Evolutionary conservation across 2,888 invertebrate species (phyloP), one percentile per base, ranked within the genome.

Genomic region (Phlogophora meticulosa): DNA sequence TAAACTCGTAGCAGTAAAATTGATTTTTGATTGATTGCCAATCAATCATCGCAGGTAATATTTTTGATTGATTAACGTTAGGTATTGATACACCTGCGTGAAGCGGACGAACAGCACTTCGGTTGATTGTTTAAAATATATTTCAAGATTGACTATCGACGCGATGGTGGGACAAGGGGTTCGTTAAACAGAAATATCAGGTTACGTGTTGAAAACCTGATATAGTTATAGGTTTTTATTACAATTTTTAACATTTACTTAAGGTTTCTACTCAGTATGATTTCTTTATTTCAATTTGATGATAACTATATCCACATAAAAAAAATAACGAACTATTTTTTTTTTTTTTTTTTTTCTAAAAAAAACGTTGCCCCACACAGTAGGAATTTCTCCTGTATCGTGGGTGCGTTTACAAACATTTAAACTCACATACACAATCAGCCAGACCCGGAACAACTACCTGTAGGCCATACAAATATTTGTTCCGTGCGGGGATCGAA

Each of bases 21-120:
- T 32, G 64, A 36, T 63, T 72, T 62, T 36, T 49, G 56, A 49
- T 75, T 57, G 68, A 68, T 73, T 68, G 73, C 42, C 73, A 73
- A 68, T 72, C 73, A 68, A 72, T 68, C 73, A 51, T 64, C 36
- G 42, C 10, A 13, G 22, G 42, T 17, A 64, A 72, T 72, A 64
- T 43, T 72, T 42, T 68, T 68, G 65, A 68, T 68, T 72, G 67
- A 72, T 64, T 49, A 72, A 43, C 49, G 36, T 38, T 64, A n/a
- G n/a, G n/a, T n/a, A 68, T 32, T 72, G 49, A 11, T 68, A 72
- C 73, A 68, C 49, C 65, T 64, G 65, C 49, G 65, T 36, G 49
- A 24, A 65, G n/a, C 32, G 22, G 22, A 22, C 28, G 36, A 38
- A 36, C 17, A 55, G 40, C 55, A 68, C 75, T 73, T 13, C n/a